Evolutionary conservation across 2,888 invertebrate species (phyloP), one percentile per base, ranked within the genome.

Genomic region (Morinoia aosen): DNA sequence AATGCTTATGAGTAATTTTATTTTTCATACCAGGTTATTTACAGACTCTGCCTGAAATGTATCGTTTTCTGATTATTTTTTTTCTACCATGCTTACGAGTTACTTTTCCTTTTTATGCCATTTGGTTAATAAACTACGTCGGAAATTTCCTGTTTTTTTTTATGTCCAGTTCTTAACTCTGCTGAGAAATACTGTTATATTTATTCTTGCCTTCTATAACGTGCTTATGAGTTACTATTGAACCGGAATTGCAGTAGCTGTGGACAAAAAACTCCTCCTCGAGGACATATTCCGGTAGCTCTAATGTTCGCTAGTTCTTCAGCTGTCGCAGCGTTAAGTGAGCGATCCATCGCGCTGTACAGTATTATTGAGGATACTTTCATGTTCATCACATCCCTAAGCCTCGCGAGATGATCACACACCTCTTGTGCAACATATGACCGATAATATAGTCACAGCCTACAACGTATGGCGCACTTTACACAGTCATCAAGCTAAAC

Each of bases 401-500:
- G 76, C 76, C 33, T 8, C 25, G 25, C 76, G 25, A 76, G 76
- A 76, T 76, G 76, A 76, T 76, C 76, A 76, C 76, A 76, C 76
- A 76, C 76, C 76, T 76, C 76, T 33, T 25, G 76, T 76, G 25
- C 33, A 76, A 76, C 76, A 76, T 76, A 76, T 76, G 76, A 76
- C 76, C 76, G 76, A 76, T 76, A 76, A 76, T 76, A 76, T 76
- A 76, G 76, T 76, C 16, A 16, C 76, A 76, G 76, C 76, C 25
- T 33, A 33, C 76, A 76, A 76, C 76, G 76, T 76, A 76, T 76
- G 76, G 76, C 76, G 76, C 76, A 76, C 76, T 76, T 76, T 76
- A 76, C 16, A 76, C 33, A 76, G 76, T 76, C 76, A 76, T 76
- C 76, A 76, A 25, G 33, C 76, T 76, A 76, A 76, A 76, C 76